Evolutionary conservation across 2,888 invertebrate genomes (phyloP).

Genomic region (Ectemnius lituratus): DNA sequence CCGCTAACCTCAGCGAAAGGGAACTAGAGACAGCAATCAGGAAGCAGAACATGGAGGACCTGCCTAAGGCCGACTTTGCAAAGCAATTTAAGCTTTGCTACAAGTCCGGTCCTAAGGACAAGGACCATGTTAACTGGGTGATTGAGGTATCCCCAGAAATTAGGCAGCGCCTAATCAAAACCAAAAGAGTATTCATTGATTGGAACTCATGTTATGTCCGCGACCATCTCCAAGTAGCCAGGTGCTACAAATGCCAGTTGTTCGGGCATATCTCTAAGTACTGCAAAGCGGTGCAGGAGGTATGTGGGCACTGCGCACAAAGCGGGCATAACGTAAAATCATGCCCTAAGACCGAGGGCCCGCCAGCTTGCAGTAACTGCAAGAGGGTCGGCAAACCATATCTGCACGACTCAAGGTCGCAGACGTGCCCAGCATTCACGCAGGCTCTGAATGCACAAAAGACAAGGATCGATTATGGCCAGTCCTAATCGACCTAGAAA

Average conservation of each 20-base stretch:
- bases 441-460: too few relatives aligned
- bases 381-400: too few relatives aligned
- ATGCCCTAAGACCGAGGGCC: too few relatives aligned
- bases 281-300: background rate
- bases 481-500: too few relatives aligned
- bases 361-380: too few relatives aligned
- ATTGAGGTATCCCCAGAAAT: background rate
- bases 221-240: conserved; percentile 10
- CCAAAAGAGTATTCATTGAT: conserved; percentile 7
- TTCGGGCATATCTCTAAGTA: conserved; percentile 19
- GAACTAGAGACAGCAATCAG: background rate
- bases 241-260: conserved; percentile 20
- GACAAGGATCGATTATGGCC: too few relatives aligned
- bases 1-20: background rate
- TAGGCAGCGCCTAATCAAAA: background rate
- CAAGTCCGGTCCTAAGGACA: too few relatives aligned
- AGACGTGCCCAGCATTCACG: too few relatives aligned
- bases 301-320: too few relatives aligned
- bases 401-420: too few relatives aligned
- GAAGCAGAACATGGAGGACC: conserved; percentile 10
- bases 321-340: too few relatives aligned
- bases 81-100: conserved; percentile 1
- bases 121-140: too few relatives aligned
- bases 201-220: conserved; percentile 19
- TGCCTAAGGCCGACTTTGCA: background rate